A percentile compares a stretch with the other conserved stretches of the same genome.
Evolutionary conservation across 2,797 vertebrate genomes (phyloP).

Genomic region (Microctenopoma lineatum): DNA sequence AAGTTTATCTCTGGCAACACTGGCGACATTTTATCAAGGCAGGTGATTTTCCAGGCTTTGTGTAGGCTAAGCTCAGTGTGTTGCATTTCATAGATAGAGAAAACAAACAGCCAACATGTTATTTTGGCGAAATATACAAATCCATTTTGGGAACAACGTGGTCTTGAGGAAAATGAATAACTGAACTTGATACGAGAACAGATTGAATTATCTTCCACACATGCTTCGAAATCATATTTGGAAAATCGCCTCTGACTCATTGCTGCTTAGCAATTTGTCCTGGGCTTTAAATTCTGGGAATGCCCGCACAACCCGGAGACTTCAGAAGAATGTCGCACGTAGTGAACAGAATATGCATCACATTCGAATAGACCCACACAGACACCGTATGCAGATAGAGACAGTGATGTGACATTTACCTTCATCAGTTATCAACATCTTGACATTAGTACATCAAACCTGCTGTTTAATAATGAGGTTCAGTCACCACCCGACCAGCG

Average conservation of each 20-base stretch:
- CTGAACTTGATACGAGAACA: conserved; percentile 36
- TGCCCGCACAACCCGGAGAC: conserved; percentile 25
- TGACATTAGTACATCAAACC: conserved; percentile 78
- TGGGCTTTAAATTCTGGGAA: conserved; percentile 20
- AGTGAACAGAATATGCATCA: conserved; percentile 17
- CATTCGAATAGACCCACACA: conserved; percentile 34
- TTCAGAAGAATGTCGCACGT: conserved; percentile 15
- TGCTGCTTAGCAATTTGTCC: conserved; percentile 15
- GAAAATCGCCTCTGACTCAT: conserved; percentile 25
- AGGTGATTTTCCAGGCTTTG: conserved; percentile 71
- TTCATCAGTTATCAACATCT: conserved; percentile 77
- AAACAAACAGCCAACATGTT: conserved; percentile 20
- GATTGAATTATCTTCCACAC: conserved; percentile 40
- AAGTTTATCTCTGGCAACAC: conserved; percentile 71
- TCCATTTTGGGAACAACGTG: conserved; percentile 10
- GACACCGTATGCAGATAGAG: conserved; percentile 47
- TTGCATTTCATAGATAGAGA: conserved; percentile 34
- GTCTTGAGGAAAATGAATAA: conserved; percentile 34
- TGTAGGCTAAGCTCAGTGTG: conserved; percentile 49
- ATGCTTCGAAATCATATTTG: conserved; percentile 23
- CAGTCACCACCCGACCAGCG: conserved; percentile 57
- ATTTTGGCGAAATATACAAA: conserved; percentile 40
- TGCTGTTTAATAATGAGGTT: conserved; percentile 75
- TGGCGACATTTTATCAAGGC: conserved; percentile 78
- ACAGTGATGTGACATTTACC: conserved; percentile 79